These are phyloP conservation scores for Achroia grisella DNA, from an alignment of 1,140 invertebrate species.

Conservation along the genomic window DNA sequence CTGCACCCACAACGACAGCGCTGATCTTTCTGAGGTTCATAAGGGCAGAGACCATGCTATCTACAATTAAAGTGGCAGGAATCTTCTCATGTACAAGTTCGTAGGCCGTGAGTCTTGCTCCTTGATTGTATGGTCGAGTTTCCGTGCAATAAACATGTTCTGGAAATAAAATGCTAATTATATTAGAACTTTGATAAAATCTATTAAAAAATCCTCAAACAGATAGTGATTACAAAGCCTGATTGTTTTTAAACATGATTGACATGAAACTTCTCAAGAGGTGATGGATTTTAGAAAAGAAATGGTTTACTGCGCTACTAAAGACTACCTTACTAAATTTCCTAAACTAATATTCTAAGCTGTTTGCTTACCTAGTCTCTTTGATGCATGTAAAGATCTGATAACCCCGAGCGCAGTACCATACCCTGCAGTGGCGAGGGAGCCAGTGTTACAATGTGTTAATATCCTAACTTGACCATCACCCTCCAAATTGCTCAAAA, in stretches of 20 bases:
- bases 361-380: slow-evolving; percentile 80
- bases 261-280: no score
- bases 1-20: slow-evolving; percentile 91
- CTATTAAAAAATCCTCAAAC: no score
- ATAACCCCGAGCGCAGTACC: slow-evolving; percentile 98
- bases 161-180: no score
- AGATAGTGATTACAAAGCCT: no score
- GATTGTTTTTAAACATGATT: no score
- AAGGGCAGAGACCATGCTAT: slow-evolving; percentile 94
- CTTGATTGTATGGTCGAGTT: slow-evolving; percentile 98
- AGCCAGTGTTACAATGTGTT: slow-evolving; percentile 99
- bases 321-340: no score
- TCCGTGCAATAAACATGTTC: slow-evolving; percentile 96
- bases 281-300: no score
- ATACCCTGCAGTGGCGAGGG: slow-evolving; percentile 96
- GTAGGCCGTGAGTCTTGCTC: slow-evolving; percentile 94
- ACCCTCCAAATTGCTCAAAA: slow-evolving; percentile 75
- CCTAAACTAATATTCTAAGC: not conserved
- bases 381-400: slow-evolving; percentile 81
- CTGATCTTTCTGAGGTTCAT: slow-evolving; percentile 87
- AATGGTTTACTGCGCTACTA: no score
- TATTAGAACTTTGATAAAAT: no score
- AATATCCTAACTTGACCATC: slow-evolving; percentile 81
- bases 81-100: slow-evolving; percentile 96
- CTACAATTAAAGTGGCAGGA: slow-evolving; percentile 94